Conservation (phyloP, 2,113 vertebrate genomes). For the Australoheros scitulus region DNA sequence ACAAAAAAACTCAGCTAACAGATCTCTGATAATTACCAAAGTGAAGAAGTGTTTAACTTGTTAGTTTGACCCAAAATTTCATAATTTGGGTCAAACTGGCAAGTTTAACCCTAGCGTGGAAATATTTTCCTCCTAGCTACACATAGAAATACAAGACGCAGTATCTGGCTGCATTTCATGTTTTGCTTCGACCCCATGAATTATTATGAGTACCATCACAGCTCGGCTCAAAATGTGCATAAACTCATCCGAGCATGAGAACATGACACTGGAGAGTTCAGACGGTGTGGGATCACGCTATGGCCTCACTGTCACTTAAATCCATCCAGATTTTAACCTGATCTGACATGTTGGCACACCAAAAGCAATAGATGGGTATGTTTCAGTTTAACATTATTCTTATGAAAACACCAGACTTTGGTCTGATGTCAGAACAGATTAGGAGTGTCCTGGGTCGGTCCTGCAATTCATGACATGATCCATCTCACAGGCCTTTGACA, state of each 20-base stretch:
- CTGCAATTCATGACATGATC: constrained; percentile 53
- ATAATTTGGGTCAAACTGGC: background rate
- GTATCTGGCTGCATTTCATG: constrained; percentile 50
- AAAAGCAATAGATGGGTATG: constrained; percentile 70
- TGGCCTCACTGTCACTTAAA: constrained; percentile 70
- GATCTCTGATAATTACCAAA: background rate
- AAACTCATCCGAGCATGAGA: constrained; percentile 55
- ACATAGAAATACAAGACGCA: constrained; percentile 29
- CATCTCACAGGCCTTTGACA: constrained; percentile 37
- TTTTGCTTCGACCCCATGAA: constrained; percentile 9
- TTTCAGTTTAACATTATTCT: constrained; percentile 72
- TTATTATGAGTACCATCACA: constrained; percentile 43
- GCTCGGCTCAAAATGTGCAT: constrained; percentile 47
- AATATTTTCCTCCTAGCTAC: constrained; percentile 39
- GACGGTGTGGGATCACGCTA: constrained; percentile 52
- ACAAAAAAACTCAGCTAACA: background rate
- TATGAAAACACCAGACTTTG: constrained; percentile 73
- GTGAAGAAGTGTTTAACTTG: background rate
- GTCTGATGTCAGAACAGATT: constrained; percentile 72
- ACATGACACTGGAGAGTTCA: constrained; percentile 62
- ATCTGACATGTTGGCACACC: constrained; percentile 71
- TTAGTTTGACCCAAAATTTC: constrained; percentile 1
- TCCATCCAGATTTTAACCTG: constrained; percentile 58
- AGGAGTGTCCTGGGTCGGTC: constrained; percentile 39
- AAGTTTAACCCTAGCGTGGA: constrained; percentile 1